Conservation (phyloP, 2,888 invertebrate genomes). For the Trachelus tabidus region DNA sequence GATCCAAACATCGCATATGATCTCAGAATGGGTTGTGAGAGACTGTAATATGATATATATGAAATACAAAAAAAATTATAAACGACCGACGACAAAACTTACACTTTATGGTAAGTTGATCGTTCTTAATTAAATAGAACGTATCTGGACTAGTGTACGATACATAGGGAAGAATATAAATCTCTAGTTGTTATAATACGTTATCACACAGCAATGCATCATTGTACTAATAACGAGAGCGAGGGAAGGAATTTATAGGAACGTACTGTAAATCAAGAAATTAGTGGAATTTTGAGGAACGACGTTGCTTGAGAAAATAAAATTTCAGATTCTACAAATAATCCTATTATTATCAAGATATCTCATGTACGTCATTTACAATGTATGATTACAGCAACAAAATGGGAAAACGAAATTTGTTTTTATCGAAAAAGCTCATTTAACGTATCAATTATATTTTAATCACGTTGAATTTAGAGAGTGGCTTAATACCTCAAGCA, state of each 20-base stretch:
- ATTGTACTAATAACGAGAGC: background rate
- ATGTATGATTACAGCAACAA: background rate
- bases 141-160: background rate
- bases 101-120: background rate
- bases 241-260: background rate
- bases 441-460: background rate
- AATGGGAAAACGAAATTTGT: slow-evolving; percentile 7
- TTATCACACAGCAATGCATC: background rate
- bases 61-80: background rate
- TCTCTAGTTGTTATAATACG: background rate
- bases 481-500: slow-evolving; percentile 9
- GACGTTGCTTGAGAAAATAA: background rate
- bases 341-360: background rate
- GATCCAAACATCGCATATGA: background rate
- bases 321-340: background rate
- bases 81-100: background rate
- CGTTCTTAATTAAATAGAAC: background rate
- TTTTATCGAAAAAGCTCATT: background rate
- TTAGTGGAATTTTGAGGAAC: background rate
- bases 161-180: background rate
- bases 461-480: slow-evolving; percentile 6
- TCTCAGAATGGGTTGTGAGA: background rate
- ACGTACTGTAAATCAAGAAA: background rate
- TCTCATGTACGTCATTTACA: background rate
- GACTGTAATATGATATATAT: background rate